Evolutionary conservation across 2,113 vertebrate genomes (phyloP).

Genomic region (Carassius auratus): DNA sequence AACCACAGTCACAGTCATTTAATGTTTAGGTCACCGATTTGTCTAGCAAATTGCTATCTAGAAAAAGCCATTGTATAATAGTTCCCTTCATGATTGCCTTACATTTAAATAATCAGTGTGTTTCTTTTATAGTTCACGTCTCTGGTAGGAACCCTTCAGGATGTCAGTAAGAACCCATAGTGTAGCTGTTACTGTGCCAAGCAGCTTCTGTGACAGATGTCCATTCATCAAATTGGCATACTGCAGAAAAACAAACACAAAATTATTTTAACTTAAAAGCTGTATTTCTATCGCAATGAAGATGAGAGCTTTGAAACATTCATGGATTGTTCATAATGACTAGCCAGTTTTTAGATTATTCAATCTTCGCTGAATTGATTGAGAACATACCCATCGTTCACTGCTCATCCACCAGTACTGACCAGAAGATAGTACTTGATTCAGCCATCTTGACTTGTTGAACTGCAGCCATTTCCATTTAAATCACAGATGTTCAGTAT

Average conservation of each 20-base stretch:
- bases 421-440: neutral
- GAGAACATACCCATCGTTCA: neutral
- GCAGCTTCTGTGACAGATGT: neutral
- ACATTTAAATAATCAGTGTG: conserved; percentile 45
- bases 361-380: conserved; percentile 5
- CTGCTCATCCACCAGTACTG: neutral
- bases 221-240: conserved; percentile 7
- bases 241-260: neutral
- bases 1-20: conserved; percentile 8
- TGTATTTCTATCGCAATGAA: neutral
- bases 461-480: neutral
- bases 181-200: neutral
- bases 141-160: neutral
- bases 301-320: conserved; percentile 2
- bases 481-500: neutral
- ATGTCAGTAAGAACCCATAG: neutral
- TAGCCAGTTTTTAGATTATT: neutral
- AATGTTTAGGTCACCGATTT: neutral
- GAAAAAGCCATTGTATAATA: conserved; percentile 11
- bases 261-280: conserved; percentile 2
- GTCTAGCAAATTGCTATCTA: conserved; percentile 35
- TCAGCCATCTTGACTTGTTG: neutral
- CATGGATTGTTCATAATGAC: neutral
- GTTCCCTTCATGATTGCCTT: conserved; percentile 32
- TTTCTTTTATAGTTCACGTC: conserved; percentile 23